Evolutionary conservation across 2,113 vertebrate genomes (phyloP), one percentile per base, ranked within the genome.

Genomic region (Calyptommatus sinebrachiatus): DNA sequence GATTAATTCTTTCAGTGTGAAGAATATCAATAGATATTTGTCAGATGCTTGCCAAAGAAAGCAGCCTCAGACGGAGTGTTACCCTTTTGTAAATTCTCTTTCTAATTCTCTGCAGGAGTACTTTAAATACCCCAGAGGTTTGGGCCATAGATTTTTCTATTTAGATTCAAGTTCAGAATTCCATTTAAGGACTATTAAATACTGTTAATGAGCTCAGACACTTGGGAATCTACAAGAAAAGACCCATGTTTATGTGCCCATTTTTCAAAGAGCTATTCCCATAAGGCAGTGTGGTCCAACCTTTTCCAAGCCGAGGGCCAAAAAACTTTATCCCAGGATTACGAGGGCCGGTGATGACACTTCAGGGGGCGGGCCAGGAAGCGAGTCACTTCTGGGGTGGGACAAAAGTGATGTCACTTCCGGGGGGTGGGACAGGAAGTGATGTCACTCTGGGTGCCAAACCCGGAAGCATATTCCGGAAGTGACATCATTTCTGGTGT

Each of bases 111-210:
- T 46, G 3, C 78, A 88, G 74, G 53, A 78, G 28, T 83, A 63
- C 65, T 26, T 57, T 87, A 76, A 89, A 72, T 86, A 86, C 65
- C 78, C 72, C 28, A 81, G 74, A 50, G 74, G 83, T 79, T 60
- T 76, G 65, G 80, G 26, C 84, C 1, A 79, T 18, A 84, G 45
- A 76, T 83, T 77, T 87, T 77, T 78, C 11, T 81, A 83, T 87
- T 90, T 89, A 81, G 78, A 81, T 83, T 88, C 72, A 76, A 76
- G 16, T 62, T 92, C 29, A 62, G 60, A 67, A 24, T 67, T 26
- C 61, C 80, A 24, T 80, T 80, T 77, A 41, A 82, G 61, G 14
- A 21, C 90, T 71, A 66, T 87, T 84, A 81, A 66, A 74, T 84
- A 71, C 5, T 85, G 66, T 60, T 85, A 81, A 77, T 66, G 76